Conservation (phyloP, 2,797 vertebrate species). For the Todus mexicanus region DNA sequence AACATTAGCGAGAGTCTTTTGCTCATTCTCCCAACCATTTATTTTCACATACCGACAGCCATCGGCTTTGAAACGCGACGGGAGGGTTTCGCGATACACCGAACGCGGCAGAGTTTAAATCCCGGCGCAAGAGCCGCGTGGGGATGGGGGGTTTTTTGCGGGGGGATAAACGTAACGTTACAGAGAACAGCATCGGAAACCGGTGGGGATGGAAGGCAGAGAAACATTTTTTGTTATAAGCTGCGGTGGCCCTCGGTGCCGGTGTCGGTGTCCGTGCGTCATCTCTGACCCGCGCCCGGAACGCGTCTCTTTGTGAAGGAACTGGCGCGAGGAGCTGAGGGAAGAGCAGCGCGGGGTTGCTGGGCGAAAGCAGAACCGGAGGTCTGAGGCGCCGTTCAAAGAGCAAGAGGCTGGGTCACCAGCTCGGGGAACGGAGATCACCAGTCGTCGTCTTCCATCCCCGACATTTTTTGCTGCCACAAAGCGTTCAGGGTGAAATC, state of each 20-base stretch:
- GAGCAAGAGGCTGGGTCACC: not conserved
- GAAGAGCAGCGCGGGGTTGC: not conserved
- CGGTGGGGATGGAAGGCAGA: not conserved
- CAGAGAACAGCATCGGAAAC: not conserved
- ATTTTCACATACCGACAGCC: conserved; percentile 17
- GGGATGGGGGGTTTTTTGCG: no score
- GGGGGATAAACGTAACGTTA: not conserved
- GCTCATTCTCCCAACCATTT: conserved; percentile 38
- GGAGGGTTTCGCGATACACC: not conserved
- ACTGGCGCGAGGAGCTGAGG: not conserved
- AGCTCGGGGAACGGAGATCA: not conserved
- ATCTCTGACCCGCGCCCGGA: not conserved
- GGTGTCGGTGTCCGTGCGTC: not conserved
- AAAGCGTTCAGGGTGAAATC: conserved; percentile 76
- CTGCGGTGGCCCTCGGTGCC: not conserved
- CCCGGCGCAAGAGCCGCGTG: not conserved
- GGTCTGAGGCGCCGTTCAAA: not conserved
- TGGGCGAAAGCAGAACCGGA: not conserved
- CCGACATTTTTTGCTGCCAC: conserved; percentile 71
- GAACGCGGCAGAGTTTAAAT: not conserved
- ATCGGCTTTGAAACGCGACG: not conserved
- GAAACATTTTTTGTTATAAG: not conserved
- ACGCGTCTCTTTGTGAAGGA: not conserved
- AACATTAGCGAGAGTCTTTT: conserved; percentile 7
- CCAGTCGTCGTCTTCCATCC: conserved; percentile 73